phyloP scores from a whole-genome alignment of 2,113 vertebrate genomes.

The Chlamydotis undulata region DNA sequence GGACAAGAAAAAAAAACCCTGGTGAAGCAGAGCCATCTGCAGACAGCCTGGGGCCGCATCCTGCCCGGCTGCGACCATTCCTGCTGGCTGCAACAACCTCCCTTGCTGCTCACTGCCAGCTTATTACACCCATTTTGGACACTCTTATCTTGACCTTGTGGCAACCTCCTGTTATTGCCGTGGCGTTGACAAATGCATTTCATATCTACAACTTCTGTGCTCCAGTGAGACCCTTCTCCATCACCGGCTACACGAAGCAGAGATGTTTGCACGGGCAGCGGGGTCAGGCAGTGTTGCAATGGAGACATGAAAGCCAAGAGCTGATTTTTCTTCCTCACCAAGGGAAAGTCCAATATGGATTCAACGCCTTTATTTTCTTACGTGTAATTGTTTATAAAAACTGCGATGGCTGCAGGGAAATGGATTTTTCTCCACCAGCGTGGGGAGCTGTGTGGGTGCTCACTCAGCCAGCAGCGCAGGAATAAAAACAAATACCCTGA shows the following conservation, averaged over 20 bases:
- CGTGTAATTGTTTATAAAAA: not conserved
- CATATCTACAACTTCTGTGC: not conserved
- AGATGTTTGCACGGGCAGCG: not conserved
- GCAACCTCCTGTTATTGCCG: not conserved
- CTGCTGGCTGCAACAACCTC: not conserved
- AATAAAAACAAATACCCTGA: not conserved
- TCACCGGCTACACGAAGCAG: accelerated
- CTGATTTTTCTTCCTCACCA: not conserved
- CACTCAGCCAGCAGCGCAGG: not conserved
- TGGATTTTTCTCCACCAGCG: accelerated
- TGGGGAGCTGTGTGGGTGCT: not conserved
- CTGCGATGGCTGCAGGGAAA: not conserved
- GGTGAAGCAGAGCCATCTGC: not conserved
- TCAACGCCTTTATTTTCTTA: not conserved
- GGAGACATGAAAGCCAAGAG: not conserved
- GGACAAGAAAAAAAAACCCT: not conserved
- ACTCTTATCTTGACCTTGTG: not conserved
- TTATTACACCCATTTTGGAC: not conserved
- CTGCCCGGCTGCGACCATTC: accelerated
- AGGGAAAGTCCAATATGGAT: not conserved
- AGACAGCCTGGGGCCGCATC: not conserved
- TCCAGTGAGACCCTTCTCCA: not conserved
- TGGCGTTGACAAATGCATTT: not conserved
- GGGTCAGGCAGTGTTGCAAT: accelerated
- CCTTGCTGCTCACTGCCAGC: not conserved